phyloP scores from a whole-genome alignment of 1,140 invertebrate species.

The Colletes latitarsis region DNA sequence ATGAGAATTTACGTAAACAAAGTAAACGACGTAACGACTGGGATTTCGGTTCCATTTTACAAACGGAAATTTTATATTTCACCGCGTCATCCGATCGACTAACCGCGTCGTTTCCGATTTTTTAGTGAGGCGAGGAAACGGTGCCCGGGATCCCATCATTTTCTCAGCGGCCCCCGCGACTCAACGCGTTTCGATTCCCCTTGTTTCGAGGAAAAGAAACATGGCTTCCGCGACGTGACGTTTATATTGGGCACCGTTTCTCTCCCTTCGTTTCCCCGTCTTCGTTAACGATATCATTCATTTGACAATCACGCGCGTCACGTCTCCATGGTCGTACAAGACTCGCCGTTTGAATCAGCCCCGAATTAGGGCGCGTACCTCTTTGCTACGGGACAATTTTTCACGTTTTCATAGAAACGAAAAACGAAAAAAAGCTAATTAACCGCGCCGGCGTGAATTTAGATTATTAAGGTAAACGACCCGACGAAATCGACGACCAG shows the following conservation, averaged over 20 bases:
- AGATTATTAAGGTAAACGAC: slow-evolving; percentile 11
- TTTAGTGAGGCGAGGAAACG: not conserved
- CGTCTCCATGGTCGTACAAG: slow-evolving; percentile 35
- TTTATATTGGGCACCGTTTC: not conserved
- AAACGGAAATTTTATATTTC: slow-evolving; percentile 48
- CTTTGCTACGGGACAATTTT: slow-evolving; percentile 50
- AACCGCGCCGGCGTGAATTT: not conserved
- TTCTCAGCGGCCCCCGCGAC: no score
- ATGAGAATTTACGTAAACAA: slow-evolving; percentile 50
- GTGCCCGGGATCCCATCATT: not conserved
- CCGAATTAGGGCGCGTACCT: slow-evolving; percentile 12
- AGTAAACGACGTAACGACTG: slow-evolving; percentile 38
- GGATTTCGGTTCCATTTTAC: slow-evolving; percentile 45
- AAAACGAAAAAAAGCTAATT: not conserved
- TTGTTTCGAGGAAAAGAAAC: no score
- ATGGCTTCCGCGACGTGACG: no score
- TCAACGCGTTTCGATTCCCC: no score
- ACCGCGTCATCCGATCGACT: slow-evolving; percentile 29
- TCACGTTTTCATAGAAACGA: slow-evolving; percentile 46
- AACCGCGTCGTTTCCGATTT: slow-evolving; percentile 8
- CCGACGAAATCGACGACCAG: not conserved
- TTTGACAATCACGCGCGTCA: slow-evolving; percentile 26
- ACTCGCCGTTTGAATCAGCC: slow-evolving; percentile 17
- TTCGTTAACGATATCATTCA: slow-evolving; percentile 5
- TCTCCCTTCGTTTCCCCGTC: not conserved